Base-by-base conservation (phyloP, 1,140 invertebrate genomes). In the Whitmania pigra region DNA sequence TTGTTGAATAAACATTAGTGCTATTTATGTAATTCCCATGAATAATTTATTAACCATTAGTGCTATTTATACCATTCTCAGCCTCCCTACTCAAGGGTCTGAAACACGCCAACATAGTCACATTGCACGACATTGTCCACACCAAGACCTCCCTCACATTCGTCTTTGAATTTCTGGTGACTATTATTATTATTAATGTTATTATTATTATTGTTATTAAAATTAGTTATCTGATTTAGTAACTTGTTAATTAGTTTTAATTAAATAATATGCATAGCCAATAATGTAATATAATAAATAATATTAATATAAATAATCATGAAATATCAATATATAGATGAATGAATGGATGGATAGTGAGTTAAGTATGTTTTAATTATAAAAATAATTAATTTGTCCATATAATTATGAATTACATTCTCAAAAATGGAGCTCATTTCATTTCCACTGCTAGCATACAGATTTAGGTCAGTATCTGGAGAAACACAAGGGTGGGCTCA, bases 391-490 rank as follows among this genome's bases (percentile, higher is more conserved):
- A 25, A 15, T 40, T 53, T 53, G 22, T 15, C 36, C 3, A 54
- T 77, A 73, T 76, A n/a, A 82, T 36, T 36, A 36, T 36, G 31
- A 6, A 36, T 36, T 36, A 36, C 31, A 36, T 36, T 36, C 6
- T n/a, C n/a, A n/a, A 6, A 36, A 36, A 36, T 36, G 31, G 2
- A 36, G 6, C 31, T 36, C 31, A 2, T 36, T 36, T 36, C 31
- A n/a, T n/a, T n/a, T n/a, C n/a, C n/a, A 36, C 15, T 49, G 80
- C 22, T 81, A 94, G 92, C 90, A 95, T 84, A 96, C 93, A 75
- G 94, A 97, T 85, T 85, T 97, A 78, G 94, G 92, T 77, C 94
- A 97, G 83, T 98, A 97, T 82, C 90, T 97, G 88, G 95, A 96
- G 80, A 88, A 89, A 81, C 91, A 97, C 83, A 88, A 90, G 7